Conservation (phyloP, 2,797 vertebrate species). For the Sebastes hubbsi region DNA sequence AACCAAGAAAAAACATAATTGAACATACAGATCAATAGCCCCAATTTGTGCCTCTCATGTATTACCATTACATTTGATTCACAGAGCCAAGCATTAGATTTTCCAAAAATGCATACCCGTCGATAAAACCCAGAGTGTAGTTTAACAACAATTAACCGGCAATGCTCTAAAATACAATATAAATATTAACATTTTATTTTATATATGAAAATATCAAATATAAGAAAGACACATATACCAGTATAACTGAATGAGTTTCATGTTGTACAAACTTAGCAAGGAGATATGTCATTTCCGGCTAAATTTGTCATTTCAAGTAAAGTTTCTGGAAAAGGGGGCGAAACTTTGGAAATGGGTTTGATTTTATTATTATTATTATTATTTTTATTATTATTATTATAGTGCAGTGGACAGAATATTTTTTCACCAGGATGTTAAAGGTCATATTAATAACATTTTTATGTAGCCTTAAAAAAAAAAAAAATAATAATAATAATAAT, state of each 20-base stretch:
- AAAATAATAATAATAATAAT: too few species aligned
- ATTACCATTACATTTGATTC: background rate
- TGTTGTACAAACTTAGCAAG: background rate
- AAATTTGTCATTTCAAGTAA: background rate
- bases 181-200: too few species aligned
- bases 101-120: background rate
- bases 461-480: too few species aligned
- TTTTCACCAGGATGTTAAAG: background rate
- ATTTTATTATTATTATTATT: too few species aligned
- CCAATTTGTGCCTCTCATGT: too few species aligned
- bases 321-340: background rate
- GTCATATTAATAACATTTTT: too few species aligned
- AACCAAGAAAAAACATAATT: background rate
- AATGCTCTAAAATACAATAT: too few species aligned
- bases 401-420: background rate
- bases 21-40: background rate
- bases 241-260: background rate
- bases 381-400: too few species aligned
- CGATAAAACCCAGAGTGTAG: background rate
- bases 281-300: too few species aligned
- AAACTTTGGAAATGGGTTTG: background rate
- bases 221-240: background rate
- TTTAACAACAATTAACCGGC: background rate
- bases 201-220: background rate
- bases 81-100: background rate